Percentiles rank a stretch among this genome's conserved stretches.
These are phyloP conservation scores for Anoplolepis gracilipes DNA, from an alignment of 1,140 invertebrate genomes.

Conservation along the genomic window DNA sequence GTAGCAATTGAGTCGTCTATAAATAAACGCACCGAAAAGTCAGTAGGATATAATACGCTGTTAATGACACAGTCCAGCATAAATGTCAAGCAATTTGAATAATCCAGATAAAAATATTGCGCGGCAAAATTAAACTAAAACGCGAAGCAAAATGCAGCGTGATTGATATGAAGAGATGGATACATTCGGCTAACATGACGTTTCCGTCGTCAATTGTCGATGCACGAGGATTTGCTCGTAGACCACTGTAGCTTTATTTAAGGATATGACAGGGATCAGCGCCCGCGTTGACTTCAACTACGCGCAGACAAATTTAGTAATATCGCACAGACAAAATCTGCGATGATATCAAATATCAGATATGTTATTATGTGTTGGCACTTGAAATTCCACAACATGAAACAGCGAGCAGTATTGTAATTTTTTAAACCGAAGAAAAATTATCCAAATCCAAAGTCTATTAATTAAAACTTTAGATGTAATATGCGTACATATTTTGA, in stretches of 20 bases:
- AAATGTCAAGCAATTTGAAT: background rate
- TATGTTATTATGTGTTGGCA: background rate
- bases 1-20: background rate
- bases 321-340: background rate
- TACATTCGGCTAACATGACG: slow-evolving; percentile 48
- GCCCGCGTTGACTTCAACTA: background rate
- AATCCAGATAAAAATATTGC: slow-evolving; percentile 43
- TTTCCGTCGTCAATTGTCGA: slow-evolving; percentile 63
- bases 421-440: background rate
- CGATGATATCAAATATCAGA: background rate
- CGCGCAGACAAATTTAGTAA: slow-evolving; percentile 37
- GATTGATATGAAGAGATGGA: slow-evolving; percentile 38
- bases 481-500: background rate
- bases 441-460: slow-evolving; percentile 1
- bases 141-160: background rate
- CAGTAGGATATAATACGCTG: background rate
- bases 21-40: slow-evolving; percentile 13
- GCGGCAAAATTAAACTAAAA: slow-evolving; percentile 31
- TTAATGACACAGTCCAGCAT: background rate
- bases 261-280: slow-evolving; percentile 6
- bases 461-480: background rate
- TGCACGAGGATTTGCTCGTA: background rate
- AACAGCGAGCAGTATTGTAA: background rate
- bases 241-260: slow-evolving; percentile 38
- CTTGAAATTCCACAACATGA: background rate